Percentiles rank a stretch among this genome's conserved stretches.
These are phyloP conservation scores for Nephrotoma guestfalica DNA, from an alignment of 2,888 invertebrate species.

Conservation along the genomic window DNA sequence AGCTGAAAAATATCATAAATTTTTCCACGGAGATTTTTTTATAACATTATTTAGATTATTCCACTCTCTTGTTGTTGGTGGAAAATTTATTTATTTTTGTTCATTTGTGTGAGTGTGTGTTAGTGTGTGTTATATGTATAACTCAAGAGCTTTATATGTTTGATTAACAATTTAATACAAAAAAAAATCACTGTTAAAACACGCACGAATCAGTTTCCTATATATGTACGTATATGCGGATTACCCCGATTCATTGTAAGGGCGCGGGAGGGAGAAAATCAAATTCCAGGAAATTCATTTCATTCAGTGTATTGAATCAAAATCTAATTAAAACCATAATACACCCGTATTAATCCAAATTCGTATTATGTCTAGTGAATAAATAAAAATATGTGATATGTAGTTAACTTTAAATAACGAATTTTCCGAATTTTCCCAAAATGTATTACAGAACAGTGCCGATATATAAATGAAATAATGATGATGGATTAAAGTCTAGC, in stretches of 20 bases:
- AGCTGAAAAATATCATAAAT: conserved; percentile 34
- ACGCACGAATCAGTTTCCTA: background rate
- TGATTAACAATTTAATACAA: background rate
- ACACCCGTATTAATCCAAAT: background rate
- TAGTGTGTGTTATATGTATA: background rate
- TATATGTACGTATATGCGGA: background rate
- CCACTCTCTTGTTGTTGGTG: background rate
- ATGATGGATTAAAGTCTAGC: background rate
- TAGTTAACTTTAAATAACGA: background rate
- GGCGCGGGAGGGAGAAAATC: background rate
- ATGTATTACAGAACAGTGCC: background rate
- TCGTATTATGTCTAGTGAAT: too few relatives aligned
- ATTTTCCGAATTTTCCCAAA: background rate
- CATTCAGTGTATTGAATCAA: background rate
- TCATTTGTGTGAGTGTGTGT: background rate
- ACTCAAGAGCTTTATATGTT: background rate
- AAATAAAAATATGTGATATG: background rate
- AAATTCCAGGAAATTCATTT: background rate
- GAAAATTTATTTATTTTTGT: background rate
- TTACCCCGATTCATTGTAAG: background rate
- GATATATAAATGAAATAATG: background rate
- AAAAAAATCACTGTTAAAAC: background rate
- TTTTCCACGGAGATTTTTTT: conserved; percentile 34
- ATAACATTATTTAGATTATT: background rate
- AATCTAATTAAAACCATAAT: background rate